Percentiles rank a stretch among this genome's conserved stretches.
These are phyloP conservation scores for Ondatra zibethicus DNA, from an alignment of 2,113 vertebrate species.

Conservation along the genomic window DNA sequence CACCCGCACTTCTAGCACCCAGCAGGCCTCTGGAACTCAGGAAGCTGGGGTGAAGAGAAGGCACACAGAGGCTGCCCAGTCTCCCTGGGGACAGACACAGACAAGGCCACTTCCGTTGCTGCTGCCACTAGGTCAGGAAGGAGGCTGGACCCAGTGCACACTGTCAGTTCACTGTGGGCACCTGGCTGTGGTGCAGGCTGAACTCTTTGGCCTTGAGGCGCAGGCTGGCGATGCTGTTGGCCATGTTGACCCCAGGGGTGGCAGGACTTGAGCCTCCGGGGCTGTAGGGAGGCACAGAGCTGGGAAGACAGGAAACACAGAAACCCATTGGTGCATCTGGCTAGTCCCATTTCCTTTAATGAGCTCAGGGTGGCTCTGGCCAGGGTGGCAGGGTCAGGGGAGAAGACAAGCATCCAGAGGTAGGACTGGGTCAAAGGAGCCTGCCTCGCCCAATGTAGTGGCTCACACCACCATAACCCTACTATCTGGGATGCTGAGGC, in stretches of 20 bases:
- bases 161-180: slow-evolving; percentile 90
- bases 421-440: not conserved
- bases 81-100: not conserved
- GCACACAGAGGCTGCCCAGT: not conserved
- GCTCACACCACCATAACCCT: not conserved
- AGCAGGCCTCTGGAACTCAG: not conserved
- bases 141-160: not conserved
- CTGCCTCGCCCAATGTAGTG: not conserved
- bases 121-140: not conserved
- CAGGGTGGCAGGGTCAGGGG: not conserved
- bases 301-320: slow-evolving; percentile 68
- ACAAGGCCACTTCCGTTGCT: not conserved
- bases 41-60: not conserved
- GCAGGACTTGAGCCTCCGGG: slow-evolving; percentile 80
- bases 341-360: not conserved
- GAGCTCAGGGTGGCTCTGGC: not conserved
- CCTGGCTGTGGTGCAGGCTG: slow-evolving; percentile 91
- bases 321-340: not conserved
- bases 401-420: not conserved
- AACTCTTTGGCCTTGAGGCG: slow-evolving; percentile 93
- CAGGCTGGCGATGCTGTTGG: slow-evolving; percentile 91
- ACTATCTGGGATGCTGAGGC: not conserved
- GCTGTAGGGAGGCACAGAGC: slow-evolving; percentile 89
- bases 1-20: not conserved
- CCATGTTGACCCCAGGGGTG: slow-evolving; percentile 90